Percentiles rank a stretch among this genome's conserved stretches.
phyloP scores from a whole-genome alignment of 2,113 vertebrate species.

The Psittacula cyanocephala region DNA sequence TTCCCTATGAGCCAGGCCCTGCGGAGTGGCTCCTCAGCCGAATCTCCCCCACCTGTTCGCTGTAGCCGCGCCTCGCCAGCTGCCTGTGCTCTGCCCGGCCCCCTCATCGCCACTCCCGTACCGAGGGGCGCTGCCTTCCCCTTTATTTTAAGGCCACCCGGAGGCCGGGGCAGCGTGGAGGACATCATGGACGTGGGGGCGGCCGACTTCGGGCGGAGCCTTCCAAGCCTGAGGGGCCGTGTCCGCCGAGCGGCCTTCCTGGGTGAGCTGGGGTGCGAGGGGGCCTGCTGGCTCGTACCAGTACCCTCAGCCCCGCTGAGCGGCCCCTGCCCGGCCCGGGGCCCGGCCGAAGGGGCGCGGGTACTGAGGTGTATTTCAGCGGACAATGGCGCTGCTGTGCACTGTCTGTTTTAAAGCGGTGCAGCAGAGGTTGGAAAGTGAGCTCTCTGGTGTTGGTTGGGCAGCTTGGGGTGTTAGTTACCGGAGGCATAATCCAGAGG shows the following conservation, averaged over 20 bases:
- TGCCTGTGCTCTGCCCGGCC: too few relatives aligned
- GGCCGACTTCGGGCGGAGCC: neutral
- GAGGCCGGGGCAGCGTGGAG: accelerated
- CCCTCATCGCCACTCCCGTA: neutral
- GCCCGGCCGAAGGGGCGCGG: accelerated
- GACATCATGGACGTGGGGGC: slow-evolving; percentile 63
- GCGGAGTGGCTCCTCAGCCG: neutral
- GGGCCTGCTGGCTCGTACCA: neutral
- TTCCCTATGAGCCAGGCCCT: neutral
- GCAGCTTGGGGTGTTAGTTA: accelerated
- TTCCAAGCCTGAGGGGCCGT: slow-evolving; percentile 39
- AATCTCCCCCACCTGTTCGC: accelerated
- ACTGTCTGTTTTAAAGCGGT: accelerated
- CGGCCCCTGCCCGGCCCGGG: neutral
- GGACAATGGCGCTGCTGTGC: neutral
- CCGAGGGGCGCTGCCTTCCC: neutral
- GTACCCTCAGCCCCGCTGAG: neutral
- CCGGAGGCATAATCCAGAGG: neutral
- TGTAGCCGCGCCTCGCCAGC: neutral
- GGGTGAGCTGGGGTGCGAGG: slow-evolving; percentile 34
- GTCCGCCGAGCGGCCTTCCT: slow-evolving; percentile 62
- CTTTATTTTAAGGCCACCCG: neutral
- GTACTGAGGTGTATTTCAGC: accelerated
- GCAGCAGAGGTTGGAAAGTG: neutral
- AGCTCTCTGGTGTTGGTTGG: accelerated